Evolutionary conservation across 2,797 vertebrate genomes (phyloP).

Genomic region (Coluber constrictor): DNA sequence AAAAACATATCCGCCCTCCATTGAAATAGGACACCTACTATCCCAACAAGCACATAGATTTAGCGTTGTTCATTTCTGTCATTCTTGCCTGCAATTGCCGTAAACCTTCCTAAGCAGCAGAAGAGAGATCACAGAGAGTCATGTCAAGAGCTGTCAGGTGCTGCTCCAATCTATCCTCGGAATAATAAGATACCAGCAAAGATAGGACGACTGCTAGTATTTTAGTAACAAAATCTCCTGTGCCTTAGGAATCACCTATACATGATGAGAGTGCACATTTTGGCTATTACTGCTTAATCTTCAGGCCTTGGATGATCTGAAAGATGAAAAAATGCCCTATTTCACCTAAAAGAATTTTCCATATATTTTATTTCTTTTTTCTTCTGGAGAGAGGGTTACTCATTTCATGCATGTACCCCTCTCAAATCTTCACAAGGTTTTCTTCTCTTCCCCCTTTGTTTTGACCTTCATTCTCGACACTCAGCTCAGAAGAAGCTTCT

Average conservation of each 20-base stretch:
- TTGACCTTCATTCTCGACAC: background rate
- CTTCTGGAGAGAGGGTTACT: background rate
- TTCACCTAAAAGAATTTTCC: background rate
- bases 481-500: background rate
- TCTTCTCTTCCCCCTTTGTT: background rate
- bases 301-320: background rate
- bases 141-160: background rate
- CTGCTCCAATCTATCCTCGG: background rate
- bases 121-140: background rate
- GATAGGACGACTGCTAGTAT: background rate
- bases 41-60: fast-evolving
- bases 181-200: slow-evolving; percentile 15
- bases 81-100: background rate
- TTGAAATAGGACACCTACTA: slow-evolving; percentile 32
- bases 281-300: background rate
- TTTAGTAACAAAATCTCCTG: background rate
- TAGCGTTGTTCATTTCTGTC: background rate
- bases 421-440: background rate
- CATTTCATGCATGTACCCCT: background rate
- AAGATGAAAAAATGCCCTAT: background rate
- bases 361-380: background rate
- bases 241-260: background rate
- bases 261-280: background rate
- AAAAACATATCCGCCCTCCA: background rate
- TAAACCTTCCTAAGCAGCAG: background rate